phyloP scores from a whole-genome alignment of 2,113 vertebrate species.

The cat (Felis catus) region DNA sequence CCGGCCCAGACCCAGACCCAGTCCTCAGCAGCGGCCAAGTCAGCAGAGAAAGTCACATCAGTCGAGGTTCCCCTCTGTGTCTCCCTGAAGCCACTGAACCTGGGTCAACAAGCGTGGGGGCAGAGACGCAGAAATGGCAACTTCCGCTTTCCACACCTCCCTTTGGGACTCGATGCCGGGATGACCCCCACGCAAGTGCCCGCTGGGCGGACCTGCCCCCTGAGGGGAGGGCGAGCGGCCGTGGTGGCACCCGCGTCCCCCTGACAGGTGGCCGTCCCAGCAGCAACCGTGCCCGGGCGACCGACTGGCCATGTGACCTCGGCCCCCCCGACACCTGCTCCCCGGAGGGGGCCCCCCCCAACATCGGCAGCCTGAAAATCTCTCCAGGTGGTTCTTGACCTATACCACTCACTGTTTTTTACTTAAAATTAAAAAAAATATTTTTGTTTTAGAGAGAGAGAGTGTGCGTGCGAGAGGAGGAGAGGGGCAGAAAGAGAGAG shows the following conservation, averaged over 20 bases:
- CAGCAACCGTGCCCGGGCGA: too few species aligned
- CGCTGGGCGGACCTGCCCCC: too few species aligned
- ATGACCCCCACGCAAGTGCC: background rate
- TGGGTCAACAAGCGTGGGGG: background rate
- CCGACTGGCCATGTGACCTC: background rate
- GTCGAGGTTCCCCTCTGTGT: too few species aligned
- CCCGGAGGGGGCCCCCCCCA: background rate
- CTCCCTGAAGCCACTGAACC: background rate
- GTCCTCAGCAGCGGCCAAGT: too few species aligned
- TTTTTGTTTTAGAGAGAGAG: too few species aligned
- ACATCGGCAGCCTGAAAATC: background rate
- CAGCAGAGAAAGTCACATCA: background rate
- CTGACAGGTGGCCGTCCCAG: background rate
- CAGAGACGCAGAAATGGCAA: background rate
- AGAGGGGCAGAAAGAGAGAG: too few species aligned
- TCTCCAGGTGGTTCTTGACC: background rate
- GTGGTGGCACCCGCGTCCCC: accelerated
- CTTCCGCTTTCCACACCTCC: background rate
- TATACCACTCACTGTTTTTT: background rate
- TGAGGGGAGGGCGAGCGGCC: accelerated
- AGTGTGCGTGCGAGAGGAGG: too few species aligned
- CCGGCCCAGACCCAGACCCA: background rate
- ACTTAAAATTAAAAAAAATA: too few species aligned
- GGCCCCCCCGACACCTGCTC: background rate
- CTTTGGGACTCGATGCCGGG: background rate